Evolutionary conservation across 2,888 invertebrate genomes (phyloP), one percentile per base, ranked within the genome.

Genomic region (Pheosia tremula): DNA sequence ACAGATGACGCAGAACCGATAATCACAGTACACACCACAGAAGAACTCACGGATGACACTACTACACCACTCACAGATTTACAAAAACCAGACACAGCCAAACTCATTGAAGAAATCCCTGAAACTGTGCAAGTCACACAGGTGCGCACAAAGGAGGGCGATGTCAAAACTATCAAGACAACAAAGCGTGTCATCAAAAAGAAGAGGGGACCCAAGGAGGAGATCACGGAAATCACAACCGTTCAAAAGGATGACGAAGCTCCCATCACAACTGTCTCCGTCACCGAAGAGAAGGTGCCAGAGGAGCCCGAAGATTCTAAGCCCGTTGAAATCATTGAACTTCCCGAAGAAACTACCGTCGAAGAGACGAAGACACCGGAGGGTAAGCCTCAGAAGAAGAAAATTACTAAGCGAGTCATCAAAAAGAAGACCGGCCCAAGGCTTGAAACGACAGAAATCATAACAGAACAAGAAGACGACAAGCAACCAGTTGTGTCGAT

Each of bases 181-280:
- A 70, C 68, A 0, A 75, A 72, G 62, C 75, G 78, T 4, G 69
- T 79, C n/a, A 76, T 81, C 38, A 94, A 89, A 68, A 90, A 90
- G 58, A 72, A 82, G 58, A 63, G 85, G 56, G 77, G 75, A 0
- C 68, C 69, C 43, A 79, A 64, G 67, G 63, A 63, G 75, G 81
- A 65, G 82, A 80, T 90, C 39, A 91, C 94, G 3, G 89, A 89
- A 77, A 89, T 88, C 37, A 82, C 88, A 4, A 94, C 93, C 13
- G 81, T 89, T 67, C 84, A 67, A 76, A 90, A 83, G 74, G 81
- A 90, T 78, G 90, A 89, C 63, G 83, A 90, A 67, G 66, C 74
- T 50, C 82, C 83, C 0, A 77, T 80, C 66, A 83, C 82, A 0
- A 82, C 83, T 4, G 81, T 85, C 9, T 74, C 67, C 61, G 62